Evolutionary conservation across 2,797 vertebrate species (phyloP).

Genomic region (Trematomus bernacchii): DNA sequence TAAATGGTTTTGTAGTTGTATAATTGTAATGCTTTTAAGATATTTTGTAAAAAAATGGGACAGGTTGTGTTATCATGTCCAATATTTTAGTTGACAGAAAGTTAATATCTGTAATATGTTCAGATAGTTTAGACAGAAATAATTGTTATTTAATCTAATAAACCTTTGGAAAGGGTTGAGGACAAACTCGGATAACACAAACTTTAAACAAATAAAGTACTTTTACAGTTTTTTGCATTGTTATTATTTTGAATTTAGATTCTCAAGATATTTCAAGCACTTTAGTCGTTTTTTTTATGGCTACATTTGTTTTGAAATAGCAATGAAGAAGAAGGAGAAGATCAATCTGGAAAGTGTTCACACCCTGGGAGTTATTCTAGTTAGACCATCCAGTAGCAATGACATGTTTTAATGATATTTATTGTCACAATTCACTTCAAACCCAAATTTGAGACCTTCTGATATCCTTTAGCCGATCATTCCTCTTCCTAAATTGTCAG

Average conservation of each 20-base stretch:
- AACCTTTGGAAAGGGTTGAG: too few relatives aligned
- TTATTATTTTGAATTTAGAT: too few relatives aligned
- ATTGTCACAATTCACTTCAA: background rate
- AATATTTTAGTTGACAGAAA: too few relatives aligned
- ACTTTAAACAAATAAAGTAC: too few relatives aligned
- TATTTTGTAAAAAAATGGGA: too few relatives aligned
- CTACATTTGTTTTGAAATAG: slow-evolving; percentile 18
- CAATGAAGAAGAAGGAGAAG: slow-evolving; percentile 13
- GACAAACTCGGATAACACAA: too few relatives aligned
- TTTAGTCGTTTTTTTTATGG: background rate
- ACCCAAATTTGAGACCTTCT: background rate
- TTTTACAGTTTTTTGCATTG: too few relatives aligned
- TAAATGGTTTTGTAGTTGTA: background rate
- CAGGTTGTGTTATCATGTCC: too few relatives aligned
- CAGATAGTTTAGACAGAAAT: too few relatives aligned
- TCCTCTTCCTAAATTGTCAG: background rate
- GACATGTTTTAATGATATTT: slow-evolving; percentile 1
- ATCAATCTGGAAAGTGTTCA: slow-evolving; percentile 22
- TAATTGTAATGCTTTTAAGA: background rate
- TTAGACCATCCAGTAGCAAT: slow-evolving; percentile 16
- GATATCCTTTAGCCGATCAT: background rate
- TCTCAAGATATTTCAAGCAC: slow-evolving; percentile 6
- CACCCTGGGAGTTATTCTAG: slow-evolving; percentile 10
- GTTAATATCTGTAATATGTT: too few relatives aligned
- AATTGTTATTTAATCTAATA: too few relatives aligned